Evolutionary conservation across 2,888 invertebrate species (phyloP), one percentile per base, ranked within the genome.

Genomic region (Catocala nupta): DNA sequence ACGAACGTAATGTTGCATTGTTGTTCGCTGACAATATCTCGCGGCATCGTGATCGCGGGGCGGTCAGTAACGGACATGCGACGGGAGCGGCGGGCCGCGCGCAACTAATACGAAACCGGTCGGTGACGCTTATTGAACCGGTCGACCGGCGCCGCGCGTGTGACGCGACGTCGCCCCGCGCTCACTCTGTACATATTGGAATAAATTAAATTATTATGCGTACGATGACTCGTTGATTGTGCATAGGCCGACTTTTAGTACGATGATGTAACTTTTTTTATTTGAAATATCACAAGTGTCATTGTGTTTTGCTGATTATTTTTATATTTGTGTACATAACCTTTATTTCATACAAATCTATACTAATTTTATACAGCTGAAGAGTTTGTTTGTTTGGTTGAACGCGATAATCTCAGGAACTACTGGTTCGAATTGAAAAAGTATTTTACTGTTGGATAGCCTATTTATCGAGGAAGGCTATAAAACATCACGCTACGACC

Each of bases 1-100:
- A 81, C 80, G 53, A 83, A 75, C 59, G 62, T 63, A 53, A 80
- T 77, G 55, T 80, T 80, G 10, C 56, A 66, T 13, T 70, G 65
- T 55, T 79, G 80, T 34, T 80, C 81, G 56, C 78, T 76, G 42
- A 64, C n/a, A 47, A 54, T 51, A 12, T 77, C 75, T 13, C 61
- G 65, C 44, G 75, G 39, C 76, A 75, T 69, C 8, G 62, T 61
- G 51, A 57, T 58, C 12, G 57, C 59, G 34, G 51, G 45, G 36
- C 13, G 54, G 70, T 76, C 57, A 49, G 65, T 64, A 43, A 78
- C 78, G 9, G 55, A 72, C 78, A 61, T 63, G 60, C 63, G 68
- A 70, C 55, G 53, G 16, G 16, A 33, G 57, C 64, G 64, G 62
- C 63, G 54, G 45, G 68, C 68, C 75, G 73, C 63, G 65, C 78